These are phyloP conservation scores for Drosophila cognata DNA, from an alignment of 2,888 invertebrate species.

Conservation along the genomic window DNA sequence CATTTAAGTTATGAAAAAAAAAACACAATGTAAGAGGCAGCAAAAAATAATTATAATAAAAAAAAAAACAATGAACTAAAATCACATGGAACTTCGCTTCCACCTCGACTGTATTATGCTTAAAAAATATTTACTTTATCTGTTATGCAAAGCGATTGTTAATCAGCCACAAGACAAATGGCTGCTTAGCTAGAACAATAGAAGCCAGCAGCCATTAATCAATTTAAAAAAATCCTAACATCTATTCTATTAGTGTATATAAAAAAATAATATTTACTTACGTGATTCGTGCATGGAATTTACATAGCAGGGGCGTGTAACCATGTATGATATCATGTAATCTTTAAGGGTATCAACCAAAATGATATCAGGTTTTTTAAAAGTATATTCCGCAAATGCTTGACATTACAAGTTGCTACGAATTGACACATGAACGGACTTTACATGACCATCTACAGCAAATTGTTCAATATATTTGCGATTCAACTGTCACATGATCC, in stretches of 20 bases:
- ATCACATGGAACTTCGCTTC: background rate
- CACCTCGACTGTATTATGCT: background rate
- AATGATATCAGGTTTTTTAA: background rate
- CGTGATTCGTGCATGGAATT: background rate
- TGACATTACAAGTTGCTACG: conserved; percentile 49
- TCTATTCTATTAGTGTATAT: background rate
- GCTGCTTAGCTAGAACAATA: background rate
- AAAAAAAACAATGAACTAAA: conserved; percentile 18
- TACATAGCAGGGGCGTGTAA: background rate
- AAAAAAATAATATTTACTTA: background rate
- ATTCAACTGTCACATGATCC: conserved; percentile 67
- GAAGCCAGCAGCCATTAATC: background rate
- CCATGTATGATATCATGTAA: conserved; percentile 1
- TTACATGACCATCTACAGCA: conserved; percentile 68
- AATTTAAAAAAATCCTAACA: background rate
- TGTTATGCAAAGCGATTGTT: background rate
- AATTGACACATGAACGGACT: conserved; percentile 73
- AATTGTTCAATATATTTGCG: conserved; percentile 70
- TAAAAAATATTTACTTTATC: background rate
- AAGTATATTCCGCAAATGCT: conserved; percentile 15
- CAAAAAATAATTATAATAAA: conserved; percentile 27
- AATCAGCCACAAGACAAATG: background rate
- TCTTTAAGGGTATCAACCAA: background rate
- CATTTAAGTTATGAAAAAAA: conserved; percentile 29
- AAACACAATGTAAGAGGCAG: conserved; percentile 38